Evolutionary conservation across 2,888 invertebrate genomes (phyloP).

Genomic region (Steromphala cineraria): DNA sequence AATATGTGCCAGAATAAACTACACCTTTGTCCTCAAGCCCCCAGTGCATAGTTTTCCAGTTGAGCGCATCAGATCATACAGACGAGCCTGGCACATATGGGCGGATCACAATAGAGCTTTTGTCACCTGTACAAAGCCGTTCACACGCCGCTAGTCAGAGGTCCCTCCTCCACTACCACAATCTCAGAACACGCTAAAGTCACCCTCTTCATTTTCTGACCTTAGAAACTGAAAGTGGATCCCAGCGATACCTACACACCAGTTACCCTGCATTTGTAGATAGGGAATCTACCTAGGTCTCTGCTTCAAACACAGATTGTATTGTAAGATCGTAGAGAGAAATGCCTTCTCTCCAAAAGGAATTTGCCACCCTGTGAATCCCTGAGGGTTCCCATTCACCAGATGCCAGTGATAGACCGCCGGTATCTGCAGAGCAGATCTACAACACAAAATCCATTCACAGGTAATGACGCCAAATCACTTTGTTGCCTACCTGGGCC

Average conservation of each 20-base stretch:
- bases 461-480: too few relatives aligned
- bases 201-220: constrained; percentile 1
- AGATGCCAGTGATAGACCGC: not conserved
- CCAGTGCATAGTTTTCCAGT: not conserved
- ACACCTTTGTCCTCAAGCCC: not conserved
- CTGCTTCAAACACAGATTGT: not conserved
- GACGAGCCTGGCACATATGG: not conserved
- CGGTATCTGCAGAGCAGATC: not conserved
- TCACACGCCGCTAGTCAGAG: not conserved
- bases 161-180: not conserved
- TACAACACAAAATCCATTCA: too few relatives aligned
- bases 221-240: not conserved
- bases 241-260: not conserved
- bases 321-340: not conserved
- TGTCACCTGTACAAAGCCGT: constrained; percentile 5
- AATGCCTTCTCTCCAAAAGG: not conserved
- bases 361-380: not conserved
- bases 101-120: constrained; percentile 1
- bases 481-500: too few relatives aligned
- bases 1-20: constrained; percentile 3
- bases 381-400: not conserved
- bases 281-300: not conserved
- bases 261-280: not conserved
- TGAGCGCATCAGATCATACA: not conserved
- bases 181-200: constrained; percentile 2